These are phyloP conservation scores for Drosophila anomalata DNA, from an alignment of 2,888 invertebrate species.

Conservation along the genomic window DNA sequence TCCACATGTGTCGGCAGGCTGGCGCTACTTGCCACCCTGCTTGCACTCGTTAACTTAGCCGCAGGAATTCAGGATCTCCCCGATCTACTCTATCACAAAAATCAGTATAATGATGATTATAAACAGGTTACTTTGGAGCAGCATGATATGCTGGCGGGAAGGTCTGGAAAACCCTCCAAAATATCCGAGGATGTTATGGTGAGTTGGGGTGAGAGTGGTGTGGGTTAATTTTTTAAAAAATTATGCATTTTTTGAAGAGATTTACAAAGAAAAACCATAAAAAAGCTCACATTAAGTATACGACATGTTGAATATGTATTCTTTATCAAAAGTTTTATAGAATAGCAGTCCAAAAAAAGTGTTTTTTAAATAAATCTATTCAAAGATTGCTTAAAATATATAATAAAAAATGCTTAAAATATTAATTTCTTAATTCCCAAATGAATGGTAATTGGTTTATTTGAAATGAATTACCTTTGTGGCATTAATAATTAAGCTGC, in stretches of 20 bases:
- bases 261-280: neutral
- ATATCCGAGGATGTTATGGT: conserved; percentile 64
- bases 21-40: conserved; percentile 9
- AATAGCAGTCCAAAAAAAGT: too few relatives aligned
- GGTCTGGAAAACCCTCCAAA: conserved; percentile 25
- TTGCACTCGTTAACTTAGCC: conserved; percentile 30
- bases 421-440: conserved; percentile 16
- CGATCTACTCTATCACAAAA: conserved; percentile 25
- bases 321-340: too few relatives aligned
- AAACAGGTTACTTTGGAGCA: conserved; percentile 20
- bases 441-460: neutral
- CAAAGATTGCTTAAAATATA: conserved; percentile 24
- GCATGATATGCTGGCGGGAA: conserved; percentile 9
- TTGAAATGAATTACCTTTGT: conserved; percentile 15
- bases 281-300: neutral
- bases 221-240: neutral
- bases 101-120: conserved; percentile 22
- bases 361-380: too few relatives aligned
- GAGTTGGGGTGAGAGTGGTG: conserved; percentile 20
- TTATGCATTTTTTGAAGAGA: too few relatives aligned
- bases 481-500: conserved; percentile 22
- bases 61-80: conserved; percentile 33
- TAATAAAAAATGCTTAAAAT: conserved; percentile 23
- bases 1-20: conserved; percentile 35
- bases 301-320: conserved; percentile 6